Evolutionary conservation across 2,797 vertebrate species (phyloP), one percentile per base, ranked within the genome.

Genomic region (Alcedo atthis): DNA sequence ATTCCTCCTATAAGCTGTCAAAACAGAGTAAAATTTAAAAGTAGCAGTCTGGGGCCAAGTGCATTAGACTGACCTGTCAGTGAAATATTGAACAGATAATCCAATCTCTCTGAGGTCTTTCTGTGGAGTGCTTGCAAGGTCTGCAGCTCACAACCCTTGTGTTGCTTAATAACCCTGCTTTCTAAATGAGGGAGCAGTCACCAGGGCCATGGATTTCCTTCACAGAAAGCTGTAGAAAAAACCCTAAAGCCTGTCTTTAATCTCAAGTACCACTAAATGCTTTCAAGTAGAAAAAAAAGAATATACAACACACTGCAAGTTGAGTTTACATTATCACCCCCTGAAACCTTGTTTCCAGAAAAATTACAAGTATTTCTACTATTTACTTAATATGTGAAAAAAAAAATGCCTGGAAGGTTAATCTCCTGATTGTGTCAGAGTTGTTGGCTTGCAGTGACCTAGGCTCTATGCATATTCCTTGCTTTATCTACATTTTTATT

Each of bases 171-270:
- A 8, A 35, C 0, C 0, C 42, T 74, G 26, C 61, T 83, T 69
- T 85, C 10, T 63, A 54, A 80, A 26, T 33, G 59, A 87, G 22
- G 25, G 25, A 33, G 69, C 40, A 19, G 33, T 49, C 45, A 42
- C 48, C n/a, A 67, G 70, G 32, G n/a, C 59, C 0, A 1, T 37
- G 58, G 46, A 54, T 9, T 4, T 1, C 73, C 26, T 64, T 87
- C 67, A 13, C 24, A n/a, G 62, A 57, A 68, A 91, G 51, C 78
- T 80, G 15, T 64, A 78, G 83, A 46, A 66, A 32, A 80, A 68
- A 68, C 6, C 7, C 10, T 67, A 24, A 69, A 80, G 32, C 35
- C 69, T 64, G n/a, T 51, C 43, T 90, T 81, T 25, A 21, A 21
- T 53, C 7, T 84, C 24, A 6, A 51, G 58, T 48, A 70, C 71